phyloP scores from a whole-genome alignment of 2,797 vertebrate species.

The Monodelphis domestica region DNA sequence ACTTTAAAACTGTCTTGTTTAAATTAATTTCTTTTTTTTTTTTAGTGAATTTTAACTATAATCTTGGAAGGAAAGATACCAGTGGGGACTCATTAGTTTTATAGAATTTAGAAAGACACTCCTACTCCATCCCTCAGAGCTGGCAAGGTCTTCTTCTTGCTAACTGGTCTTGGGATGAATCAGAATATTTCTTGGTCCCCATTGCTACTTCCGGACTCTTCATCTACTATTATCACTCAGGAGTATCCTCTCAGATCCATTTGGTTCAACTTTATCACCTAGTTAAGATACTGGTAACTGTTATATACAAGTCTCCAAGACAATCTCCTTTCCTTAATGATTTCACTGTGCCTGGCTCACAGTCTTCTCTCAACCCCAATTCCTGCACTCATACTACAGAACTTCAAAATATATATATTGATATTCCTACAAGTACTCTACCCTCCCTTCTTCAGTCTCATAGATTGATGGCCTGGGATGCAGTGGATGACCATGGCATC shows the following conservation, averaged over 20 bases:
- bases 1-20: not conserved
- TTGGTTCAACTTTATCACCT: not conserved
- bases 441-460: not conserved
- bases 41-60: not conserved
- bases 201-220: not conserved
- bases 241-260: not conserved
- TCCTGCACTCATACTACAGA: not conserved
- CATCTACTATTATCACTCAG: not conserved
- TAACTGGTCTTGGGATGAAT: not conserved
- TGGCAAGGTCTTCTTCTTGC: not conserved
- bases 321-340: not conserved
- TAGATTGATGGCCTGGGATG: too few species aligned
- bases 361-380: not conserved
- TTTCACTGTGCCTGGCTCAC: not conserved
- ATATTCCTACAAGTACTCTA: not conserved
- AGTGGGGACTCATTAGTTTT: not conserved
- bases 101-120: not conserved
- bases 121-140: not conserved
- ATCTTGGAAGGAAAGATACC: not conserved
- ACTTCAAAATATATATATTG: not conserved
- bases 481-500: too few species aligned
- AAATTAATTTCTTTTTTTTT: too few species aligned
- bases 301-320: not conserved
- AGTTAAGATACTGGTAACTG: not conserved
- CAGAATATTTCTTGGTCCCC: not conserved